Evolutionary conservation across 2,888 invertebrate species (phyloP).

Genomic region (Coleophora deauratella): DNA sequence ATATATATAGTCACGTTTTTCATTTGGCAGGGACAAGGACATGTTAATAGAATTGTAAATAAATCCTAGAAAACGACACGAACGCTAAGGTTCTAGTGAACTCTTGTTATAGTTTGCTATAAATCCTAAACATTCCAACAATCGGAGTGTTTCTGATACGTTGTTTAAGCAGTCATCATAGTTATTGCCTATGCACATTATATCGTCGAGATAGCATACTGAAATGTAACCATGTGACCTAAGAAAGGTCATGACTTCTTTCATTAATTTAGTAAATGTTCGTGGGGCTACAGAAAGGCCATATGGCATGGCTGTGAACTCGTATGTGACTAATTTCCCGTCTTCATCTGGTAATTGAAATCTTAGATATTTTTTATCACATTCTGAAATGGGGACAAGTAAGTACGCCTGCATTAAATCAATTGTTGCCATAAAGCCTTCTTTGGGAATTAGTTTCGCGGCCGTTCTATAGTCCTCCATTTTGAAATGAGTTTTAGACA

Average conservation of each 20-base stretch:
- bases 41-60: conserved; percentile 7
- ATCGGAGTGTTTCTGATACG: conserved; percentile 5
- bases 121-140: conserved; percentile 13
- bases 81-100: conserved; percentile 1
- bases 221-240: conserved; percentile 4
- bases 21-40: conserved; percentile 5
- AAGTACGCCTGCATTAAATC: conserved; percentile 10
- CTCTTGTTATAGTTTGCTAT: conserved; percentile 15
- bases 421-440: conserved; percentile 5
- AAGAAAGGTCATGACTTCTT: conserved; percentile 4
- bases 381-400: conserved; percentile 1
- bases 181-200: conserved; percentile 6
- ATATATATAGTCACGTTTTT: conserved; percentile 13
- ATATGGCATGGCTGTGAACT: conserved; percentile 1
- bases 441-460: neutral
- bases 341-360: conserved; percentile 1
- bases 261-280: conserved; percentile 9
- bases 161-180: conserved; percentile 8
- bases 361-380: conserved; percentile 6
- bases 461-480: conserved; percentile 9
- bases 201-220: conserved; percentile 10
- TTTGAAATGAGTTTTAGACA: too few species aligned
- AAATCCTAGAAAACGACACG: conserved; percentile 13
- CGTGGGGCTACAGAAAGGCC: conserved; percentile 2
- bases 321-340: neutral